Evolutionary conservation across 2,888 invertebrate genomes (phyloP).

Genomic region (Buathra laborator): DNA sequence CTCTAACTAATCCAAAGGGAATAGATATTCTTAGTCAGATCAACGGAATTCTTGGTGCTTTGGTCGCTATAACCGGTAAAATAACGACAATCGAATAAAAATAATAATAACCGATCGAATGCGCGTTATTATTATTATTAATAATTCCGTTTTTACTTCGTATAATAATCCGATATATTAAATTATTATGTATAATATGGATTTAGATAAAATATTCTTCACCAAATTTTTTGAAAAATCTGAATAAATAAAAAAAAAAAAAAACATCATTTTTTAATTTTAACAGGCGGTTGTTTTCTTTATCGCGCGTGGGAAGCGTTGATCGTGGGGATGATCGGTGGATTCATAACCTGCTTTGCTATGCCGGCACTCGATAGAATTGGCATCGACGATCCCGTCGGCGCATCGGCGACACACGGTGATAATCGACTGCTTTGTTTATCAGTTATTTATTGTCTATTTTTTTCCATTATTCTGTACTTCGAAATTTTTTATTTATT

Average conservation of each 20-base stretch:
- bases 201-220: too few relatives aligned
- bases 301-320: constrained; percentile 95
- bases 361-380: constrained; percentile 92
- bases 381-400: constrained; percentile 96
- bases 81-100: not conserved
- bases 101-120: constrained; percentile 2
- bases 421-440: constrained; percentile 66
- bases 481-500: constrained; percentile 16
- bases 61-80: constrained; percentile 94
- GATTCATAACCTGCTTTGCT: constrained; percentile 89
- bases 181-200: too few relatives aligned
- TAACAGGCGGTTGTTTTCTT: constrained; percentile 92
- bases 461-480: constrained; percentile 25
- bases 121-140: not conserved
- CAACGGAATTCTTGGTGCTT: constrained; percentile 94
- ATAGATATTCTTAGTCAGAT: constrained; percentile 95
- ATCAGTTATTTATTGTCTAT: constrained; percentile 25
- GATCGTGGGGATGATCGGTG: constrained; percentile 93
- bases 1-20: constrained; percentile 88
- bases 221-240: not conserved
- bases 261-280: constrained; percentile 26
- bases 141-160: too few relatives aligned
- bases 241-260: not conserved
- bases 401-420: constrained; percentile 96
- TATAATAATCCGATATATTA: too few relatives aligned